phyloP scores from a whole-genome alignment of 30 jellyfish, hydroid and myxozoan species.

The Sanderia malayensis region DNA sequence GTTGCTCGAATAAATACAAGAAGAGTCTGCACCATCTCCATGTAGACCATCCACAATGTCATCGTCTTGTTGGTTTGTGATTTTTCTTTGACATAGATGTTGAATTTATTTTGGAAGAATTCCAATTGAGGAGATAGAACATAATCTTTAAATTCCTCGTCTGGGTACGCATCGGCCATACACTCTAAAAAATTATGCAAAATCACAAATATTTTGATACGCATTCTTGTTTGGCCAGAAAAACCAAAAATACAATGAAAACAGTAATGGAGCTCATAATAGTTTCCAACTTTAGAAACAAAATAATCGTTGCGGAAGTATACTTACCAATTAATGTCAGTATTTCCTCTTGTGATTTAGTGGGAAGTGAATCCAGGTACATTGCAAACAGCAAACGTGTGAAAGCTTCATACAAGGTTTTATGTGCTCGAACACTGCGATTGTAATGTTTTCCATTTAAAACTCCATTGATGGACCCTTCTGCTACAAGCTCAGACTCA shows the following conservation, averaged over 20 bases:
- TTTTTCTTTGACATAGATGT: slow-evolving; percentile 8
- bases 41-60: slow-evolving; percentile 51
- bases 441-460: slow-evolving; percentile 40
- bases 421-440: slow-evolving; percentile 47
- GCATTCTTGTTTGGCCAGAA: too few species aligned
- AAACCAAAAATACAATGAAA: too few species aligned
- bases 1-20: slow-evolving; percentile 67
- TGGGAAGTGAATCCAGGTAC: slow-evolving; percentile 22
- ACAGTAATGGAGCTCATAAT: too few species aligned
- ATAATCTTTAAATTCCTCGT: slow-evolving; percentile 16
- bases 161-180: slow-evolving; percentile 21
- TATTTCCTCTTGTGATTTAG: slow-evolving; percentile 20
- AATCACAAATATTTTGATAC: not conserved
- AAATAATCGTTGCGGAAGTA: too few species aligned
- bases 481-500: slow-evolving; percentile 59
- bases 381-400: slow-evolving; percentile 4
- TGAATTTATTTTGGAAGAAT: slow-evolving; percentile 3
- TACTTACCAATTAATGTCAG: slow-evolving; percentile 12
- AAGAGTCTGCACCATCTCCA: slow-evolving; percentile 66
- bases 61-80: slow-evolving; percentile 14
- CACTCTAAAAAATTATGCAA: not conserved
- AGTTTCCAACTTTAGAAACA: too few species aligned
- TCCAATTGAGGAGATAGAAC: slow-evolving; percentile 8
- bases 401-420: slow-evolving; percentile 30
- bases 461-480: slow-evolving; percentile 61